A percentile compares a stretch with the other conserved stretches of the same genome.
Conservation (phyloP, 2,888 invertebrate species). For the Drosophila peninsularis region DNA sequence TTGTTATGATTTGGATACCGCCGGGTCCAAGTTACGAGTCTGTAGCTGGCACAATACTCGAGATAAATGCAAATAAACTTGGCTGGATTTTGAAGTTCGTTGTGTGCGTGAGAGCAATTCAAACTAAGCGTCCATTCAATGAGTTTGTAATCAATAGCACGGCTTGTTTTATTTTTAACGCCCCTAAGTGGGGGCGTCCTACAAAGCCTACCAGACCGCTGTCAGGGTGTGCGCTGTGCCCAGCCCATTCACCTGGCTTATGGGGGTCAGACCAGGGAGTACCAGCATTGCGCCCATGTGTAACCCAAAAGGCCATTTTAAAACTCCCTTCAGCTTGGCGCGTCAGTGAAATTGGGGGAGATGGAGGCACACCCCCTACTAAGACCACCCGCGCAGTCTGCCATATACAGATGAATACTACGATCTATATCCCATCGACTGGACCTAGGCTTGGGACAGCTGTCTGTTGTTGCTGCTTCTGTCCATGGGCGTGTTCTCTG, state of each 20-base stretch:
- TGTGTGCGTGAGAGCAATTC: constrained; percentile 49
- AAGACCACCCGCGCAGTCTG: not conserved
- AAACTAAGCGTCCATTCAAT: constrained; percentile 56
- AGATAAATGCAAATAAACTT: not conserved
- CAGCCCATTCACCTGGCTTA: constrained; percentile 27
- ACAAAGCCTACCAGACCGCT: not conserved
- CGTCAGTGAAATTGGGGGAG: too few species aligned
- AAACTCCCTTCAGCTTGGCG: constrained; percentile 63
- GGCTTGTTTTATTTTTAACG: constrained; percentile 70
- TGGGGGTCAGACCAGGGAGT: too few species aligned
- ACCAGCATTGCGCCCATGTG: constrained; percentile 67
- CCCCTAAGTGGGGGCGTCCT: constrained; percentile 45
- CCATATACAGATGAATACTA: constrained; percentile 21
- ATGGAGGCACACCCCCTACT: not conserved
- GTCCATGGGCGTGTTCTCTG: constrained; percentile 44
- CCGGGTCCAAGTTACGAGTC: too few species aligned
- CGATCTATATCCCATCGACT: constrained; percentile 49
- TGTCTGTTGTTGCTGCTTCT: constrained; percentile 52
- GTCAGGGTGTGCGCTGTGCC: constrained; percentile 34
- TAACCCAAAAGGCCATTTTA: constrained; percentile 53
- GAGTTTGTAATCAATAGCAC: constrained; percentile 73
- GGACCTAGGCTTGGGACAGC: constrained; percentile 46
- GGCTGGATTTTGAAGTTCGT: not conserved
- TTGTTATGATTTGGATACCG: too few species aligned
- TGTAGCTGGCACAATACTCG: not conserved